A percentile compares a stretch with the other conserved stretches of the same genome.
phyloP scores from a whole-genome alignment of 2,888 invertebrate species.

The Sussaba pulchella region DNA sequence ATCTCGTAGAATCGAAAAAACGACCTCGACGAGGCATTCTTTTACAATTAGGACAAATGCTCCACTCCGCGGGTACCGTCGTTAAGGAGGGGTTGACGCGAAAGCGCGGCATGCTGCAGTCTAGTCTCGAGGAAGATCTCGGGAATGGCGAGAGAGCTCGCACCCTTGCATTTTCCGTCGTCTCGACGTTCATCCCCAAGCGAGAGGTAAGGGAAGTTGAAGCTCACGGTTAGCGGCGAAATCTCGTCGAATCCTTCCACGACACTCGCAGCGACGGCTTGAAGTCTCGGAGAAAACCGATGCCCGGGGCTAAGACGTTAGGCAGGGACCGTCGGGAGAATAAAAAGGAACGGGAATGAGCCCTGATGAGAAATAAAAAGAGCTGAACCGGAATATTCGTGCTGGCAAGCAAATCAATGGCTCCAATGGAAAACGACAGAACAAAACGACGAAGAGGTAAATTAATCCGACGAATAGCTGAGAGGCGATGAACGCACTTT shows the following conservation, averaged over 20 bases:
- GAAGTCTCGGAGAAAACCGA: conserved; percentile 11
- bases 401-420: conserved; percentile 45
- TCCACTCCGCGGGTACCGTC: not conserved
- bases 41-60: conserved; percentile 29
- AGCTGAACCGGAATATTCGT: conserved; percentile 39
- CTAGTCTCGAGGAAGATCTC: not conserved
- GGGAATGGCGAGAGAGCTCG: no score
- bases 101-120: not conserved
- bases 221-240: not conserved
- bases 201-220: not conserved
- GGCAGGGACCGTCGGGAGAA: no score
- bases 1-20: conserved; percentile 11
- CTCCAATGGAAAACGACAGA: conserved; percentile 48
- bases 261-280: not conserved
- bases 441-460: conserved; percentile 47
- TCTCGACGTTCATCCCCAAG: no score
- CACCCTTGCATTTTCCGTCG: no score
- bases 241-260: conserved; percentile 23
- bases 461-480: conserved; percentile 45
- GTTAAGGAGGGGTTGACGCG: not conserved
- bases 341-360: conserved; percentile 27
- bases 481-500: conserved; percentile 30
- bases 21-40: conserved; percentile 14
- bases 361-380: conserved; percentile 14
- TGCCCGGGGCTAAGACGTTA: not conserved